These are phyloP conservation scores for Apotomis betuletana DNA, from an alignment of 2,888 invertebrate species.

Conservation along the genomic window DNA sequence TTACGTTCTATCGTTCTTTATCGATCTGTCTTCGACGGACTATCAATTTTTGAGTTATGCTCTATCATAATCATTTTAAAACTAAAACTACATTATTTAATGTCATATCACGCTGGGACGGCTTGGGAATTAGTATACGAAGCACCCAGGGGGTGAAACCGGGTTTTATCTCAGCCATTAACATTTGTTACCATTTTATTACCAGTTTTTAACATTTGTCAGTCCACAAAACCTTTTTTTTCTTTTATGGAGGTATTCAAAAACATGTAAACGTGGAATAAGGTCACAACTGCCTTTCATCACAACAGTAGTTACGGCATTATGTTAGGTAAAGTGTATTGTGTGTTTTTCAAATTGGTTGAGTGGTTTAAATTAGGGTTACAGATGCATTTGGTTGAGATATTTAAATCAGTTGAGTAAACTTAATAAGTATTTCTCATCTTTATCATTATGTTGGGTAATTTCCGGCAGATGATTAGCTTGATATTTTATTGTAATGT, in stretches of 20 bases:
- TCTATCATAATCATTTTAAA: constrained; percentile 40
- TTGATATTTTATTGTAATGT: constrained; percentile 4
- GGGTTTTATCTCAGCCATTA: constrained; percentile 42
- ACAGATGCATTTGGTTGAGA: constrained; percentile 11
- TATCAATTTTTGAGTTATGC: constrained; percentile 36
- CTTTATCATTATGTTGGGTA: constrained; percentile 8
- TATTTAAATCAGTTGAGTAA: constrained; percentile 31
- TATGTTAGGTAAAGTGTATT: neutral
- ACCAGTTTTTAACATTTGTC: constrained; percentile 42
- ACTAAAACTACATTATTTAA: constrained; percentile 42
- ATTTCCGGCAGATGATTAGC: constrained; percentile 19
- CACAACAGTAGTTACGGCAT: neutral
- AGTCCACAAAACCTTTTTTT: constrained; percentile 20
- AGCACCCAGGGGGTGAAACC: constrained; percentile 42
- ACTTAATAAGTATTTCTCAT: constrained; percentile 22
- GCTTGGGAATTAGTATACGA: constrained; percentile 35
- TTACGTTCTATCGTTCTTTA: constrained; percentile 9
- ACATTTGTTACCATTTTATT: constrained; percentile 47
- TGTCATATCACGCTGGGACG: constrained; percentile 41
- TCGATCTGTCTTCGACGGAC: constrained; percentile 33
- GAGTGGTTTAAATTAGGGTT: constrained; percentile 25
- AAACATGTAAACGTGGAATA: neutral
- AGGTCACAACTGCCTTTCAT: neutral
- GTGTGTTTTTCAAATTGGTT: constrained; percentile 40
- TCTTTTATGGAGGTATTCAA: neutral